A percentile compares a stretch with the other conserved stretches of the same genome.
Evolutionary conservation across 2,113 vertebrate species (phyloP).

Genomic region (Larimichthys crocea): DNA sequence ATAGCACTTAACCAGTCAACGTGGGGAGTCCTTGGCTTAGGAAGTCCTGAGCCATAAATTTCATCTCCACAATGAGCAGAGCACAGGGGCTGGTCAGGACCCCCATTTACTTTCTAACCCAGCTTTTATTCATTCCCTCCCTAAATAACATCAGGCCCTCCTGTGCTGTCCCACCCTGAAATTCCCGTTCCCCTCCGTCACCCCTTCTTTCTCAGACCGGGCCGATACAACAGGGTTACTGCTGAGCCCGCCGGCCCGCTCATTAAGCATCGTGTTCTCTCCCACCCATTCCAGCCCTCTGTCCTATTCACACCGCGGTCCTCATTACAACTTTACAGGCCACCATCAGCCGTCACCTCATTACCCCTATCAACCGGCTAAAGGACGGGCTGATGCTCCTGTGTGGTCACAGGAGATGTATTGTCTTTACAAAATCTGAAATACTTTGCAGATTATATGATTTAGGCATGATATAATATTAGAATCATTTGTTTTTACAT

Average conservation of each 20-base stretch:
- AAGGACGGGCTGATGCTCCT: constrained; percentile 20
- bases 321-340: constrained; percentile 80
- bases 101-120: constrained; percentile 82
- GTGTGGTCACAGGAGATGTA: constrained; percentile 48
- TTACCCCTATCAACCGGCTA: constrained; percentile 50
- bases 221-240: constrained; percentile 74
- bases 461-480: background rate
- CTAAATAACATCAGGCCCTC: constrained; percentile 77
- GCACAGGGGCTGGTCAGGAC: constrained; percentile 77
- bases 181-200: constrained; percentile 72
- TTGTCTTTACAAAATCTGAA: constrained; percentile 35
- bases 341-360: constrained; percentile 71
- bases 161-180: constrained; percentile 73
- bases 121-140: constrained; percentile 79
- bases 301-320: constrained; percentile 64
- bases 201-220: constrained; percentile 63
- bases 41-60: constrained; percentile 87
- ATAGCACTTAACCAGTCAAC: constrained; percentile 80
- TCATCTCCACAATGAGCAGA: constrained; percentile 79
- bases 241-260: constrained; percentile 69
- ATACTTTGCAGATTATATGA: constrained; percentile 3
- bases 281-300: constrained; percentile 76
- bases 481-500: background rate
- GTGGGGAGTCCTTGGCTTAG: constrained; percentile 86
- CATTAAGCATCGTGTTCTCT: constrained; percentile 79